phyloP scores from a whole-genome alignment of 35 echinoderm and acorn worm species.

The Patiria miniata region DNA sequence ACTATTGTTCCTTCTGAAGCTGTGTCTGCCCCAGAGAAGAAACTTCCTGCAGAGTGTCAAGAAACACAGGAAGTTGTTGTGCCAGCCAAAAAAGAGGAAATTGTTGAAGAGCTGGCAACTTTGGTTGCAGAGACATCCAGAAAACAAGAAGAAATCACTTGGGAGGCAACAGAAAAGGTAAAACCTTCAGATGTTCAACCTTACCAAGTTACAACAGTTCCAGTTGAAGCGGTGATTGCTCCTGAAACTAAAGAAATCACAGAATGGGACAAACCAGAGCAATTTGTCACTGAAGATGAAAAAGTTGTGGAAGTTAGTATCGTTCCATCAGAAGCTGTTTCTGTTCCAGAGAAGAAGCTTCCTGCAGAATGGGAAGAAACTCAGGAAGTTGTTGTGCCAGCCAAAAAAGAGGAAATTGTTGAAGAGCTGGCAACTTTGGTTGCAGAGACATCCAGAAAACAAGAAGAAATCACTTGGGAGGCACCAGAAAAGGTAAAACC shows the following conservation, averaged over 20 bases:
- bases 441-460: conserved; percentile 17
- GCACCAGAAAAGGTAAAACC: conserved; percentile 26
- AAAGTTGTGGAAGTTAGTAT: conserved; percentile 11
- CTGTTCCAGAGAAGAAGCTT: conserved; percentile 10
- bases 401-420: conserved; percentile 18
- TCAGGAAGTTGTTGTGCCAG: not conserved
- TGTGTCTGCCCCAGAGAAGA: conserved; percentile 16
- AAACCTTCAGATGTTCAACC: not conserved
- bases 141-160: conserved; percentile 7
- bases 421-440: conserved; percentile 10
- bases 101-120: conserved; percentile 40
- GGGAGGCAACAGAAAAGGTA: conserved; percentile 27
- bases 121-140: conserved; percentile 7
- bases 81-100: conserved; percentile 22
- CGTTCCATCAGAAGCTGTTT: not conserved
- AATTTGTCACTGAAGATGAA: not conserved
- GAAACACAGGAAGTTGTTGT: not conserved
- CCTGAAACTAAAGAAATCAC: conserved; percentile 18
- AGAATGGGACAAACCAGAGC: conserved; percentile 38
- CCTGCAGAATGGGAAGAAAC: not conserved
- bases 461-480: conserved; percentile 7
- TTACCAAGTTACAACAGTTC: conserved; percentile 31
- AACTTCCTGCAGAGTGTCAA: not conserved
- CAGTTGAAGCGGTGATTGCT: conserved; percentile 36
- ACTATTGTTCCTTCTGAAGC: conserved; percentile 6